These are phyloP conservation scores for Nesospiza acunhae DNA, from an alignment of 2,113 vertebrate species.

Conservation along the genomic window DNA sequence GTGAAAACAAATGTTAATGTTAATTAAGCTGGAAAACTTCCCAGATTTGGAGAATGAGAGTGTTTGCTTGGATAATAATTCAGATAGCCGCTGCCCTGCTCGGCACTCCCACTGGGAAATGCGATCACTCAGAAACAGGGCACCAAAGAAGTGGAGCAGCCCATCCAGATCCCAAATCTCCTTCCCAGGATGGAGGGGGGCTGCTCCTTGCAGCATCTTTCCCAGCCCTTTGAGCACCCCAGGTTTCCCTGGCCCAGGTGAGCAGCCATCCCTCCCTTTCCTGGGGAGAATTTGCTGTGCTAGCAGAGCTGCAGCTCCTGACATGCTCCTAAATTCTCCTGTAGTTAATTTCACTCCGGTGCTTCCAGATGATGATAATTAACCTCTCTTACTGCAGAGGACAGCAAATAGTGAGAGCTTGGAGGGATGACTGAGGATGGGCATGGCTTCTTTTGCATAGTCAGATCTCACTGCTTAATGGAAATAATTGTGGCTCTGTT, in stretches of 20 bases:
- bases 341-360: neutral
- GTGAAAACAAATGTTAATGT: conserved; percentile 69
- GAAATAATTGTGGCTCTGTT: neutral
- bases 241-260: neutral
- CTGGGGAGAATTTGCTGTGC: neutral
- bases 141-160: neutral
- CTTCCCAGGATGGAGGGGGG: neutral
- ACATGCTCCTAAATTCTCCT: conserved; percentile 20
- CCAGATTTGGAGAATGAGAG: conserved; percentile 60
- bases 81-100: conserved; percentile 54
- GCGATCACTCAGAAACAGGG: neutral
- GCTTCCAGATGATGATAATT: conserved; percentile 14
- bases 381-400: neutral
- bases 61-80: conserved; percentile 66
- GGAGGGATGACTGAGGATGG: neutral
- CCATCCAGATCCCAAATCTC: neutral
- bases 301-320: neutral
- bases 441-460: neutral
- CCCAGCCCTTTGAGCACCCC: neutral
- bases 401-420: neutral
- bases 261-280: neutral
- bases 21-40: conserved; percentile 72
- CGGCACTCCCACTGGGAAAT: neutral
- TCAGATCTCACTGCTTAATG: neutral
- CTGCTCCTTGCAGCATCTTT: neutral